Percentiles rank a stretch among this genome's conserved stretches.
These are phyloP conservation scores for Oreochromis aureus DNA, from an alignment of 2,113 vertebrate genomes.

Conservation along the genomic window DNA sequence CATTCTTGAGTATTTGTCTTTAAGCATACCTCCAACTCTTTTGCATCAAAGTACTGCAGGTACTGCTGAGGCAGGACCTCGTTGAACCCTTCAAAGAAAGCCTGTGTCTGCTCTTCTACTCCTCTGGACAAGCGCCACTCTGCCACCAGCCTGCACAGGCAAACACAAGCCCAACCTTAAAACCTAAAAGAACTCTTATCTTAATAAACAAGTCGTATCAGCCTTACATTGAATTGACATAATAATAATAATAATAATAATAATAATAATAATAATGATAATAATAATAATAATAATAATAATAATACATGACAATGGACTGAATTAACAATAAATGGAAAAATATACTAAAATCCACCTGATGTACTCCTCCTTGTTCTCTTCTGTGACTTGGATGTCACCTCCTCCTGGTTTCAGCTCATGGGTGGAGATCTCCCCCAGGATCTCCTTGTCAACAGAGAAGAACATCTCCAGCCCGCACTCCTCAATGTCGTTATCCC, in stretches of 20 bases:
- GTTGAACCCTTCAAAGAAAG: conserved; percentile 98
- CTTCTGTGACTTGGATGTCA: conserved; percentile 93
- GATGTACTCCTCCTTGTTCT: conserved; percentile 98
- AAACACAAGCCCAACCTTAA: not conserved
- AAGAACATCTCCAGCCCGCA: conserved; percentile 98
- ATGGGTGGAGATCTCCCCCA: conserved; percentile 94
- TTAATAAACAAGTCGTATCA: not conserved
- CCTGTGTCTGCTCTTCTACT: conserved; percentile 95
- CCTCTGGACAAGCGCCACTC: conserved; percentile 96
- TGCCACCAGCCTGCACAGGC: conserved; percentile 81
- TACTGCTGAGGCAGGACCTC: conserved; percentile 98
- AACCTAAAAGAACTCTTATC: not conserved
- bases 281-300: not conserved
- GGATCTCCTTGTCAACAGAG: conserved; percentile 96
- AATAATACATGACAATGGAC: not conserved
- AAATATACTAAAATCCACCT: conserved; percentile 65
- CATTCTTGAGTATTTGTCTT: not conserved
- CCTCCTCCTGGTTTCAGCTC: conserved; percentile 92
- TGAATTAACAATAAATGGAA: not conserved
- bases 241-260: not conserved
- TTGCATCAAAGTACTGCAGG: conserved; percentile 97
- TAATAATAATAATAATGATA: not conserved
- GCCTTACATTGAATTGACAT: not conserved
- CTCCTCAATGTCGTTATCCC: conserved; percentile 85
- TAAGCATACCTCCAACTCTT: conserved; percentile 87